phyloP scores from a whole-genome alignment of 2,888 invertebrate species.

The Heliconius ismenius region DNA sequence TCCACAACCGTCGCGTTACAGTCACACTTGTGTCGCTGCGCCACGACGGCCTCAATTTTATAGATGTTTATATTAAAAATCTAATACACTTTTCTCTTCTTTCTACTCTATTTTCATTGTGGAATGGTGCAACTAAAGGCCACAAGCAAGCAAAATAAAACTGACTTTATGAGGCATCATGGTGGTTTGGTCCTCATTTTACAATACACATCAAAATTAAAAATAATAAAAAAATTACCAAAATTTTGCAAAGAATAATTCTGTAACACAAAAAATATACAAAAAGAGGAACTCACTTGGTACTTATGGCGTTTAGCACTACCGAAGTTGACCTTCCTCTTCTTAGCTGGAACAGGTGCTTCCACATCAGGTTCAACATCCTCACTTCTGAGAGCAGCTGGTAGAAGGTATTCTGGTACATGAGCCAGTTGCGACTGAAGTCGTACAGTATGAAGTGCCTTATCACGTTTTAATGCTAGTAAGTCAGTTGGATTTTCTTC shows the following conservation, averaged over 20 bases:
- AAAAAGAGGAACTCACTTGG: conserved; percentile 56
- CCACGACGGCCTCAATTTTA: too few species aligned
- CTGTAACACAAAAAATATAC: not conserved
- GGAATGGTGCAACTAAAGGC: too few species aligned
- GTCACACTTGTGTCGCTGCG: too few species aligned
- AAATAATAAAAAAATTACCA: not conserved
- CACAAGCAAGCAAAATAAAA: too few species aligned
- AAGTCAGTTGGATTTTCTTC: conserved; percentile 95
- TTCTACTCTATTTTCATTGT: too few species aligned
- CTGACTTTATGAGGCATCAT: too few species aligned
- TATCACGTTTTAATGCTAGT: conserved; percentile 91
- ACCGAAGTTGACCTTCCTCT: conserved; percentile 63
- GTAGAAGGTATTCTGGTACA: conserved; percentile 96
- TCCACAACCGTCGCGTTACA: too few species aligned
- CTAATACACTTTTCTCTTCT: too few species aligned
- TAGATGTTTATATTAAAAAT: too few species aligned
- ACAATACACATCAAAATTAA: not conserved
- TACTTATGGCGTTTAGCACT: conserved; percentile 73
- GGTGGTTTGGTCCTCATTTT: too few species aligned
- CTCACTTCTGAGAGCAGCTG: conserved; percentile 87
- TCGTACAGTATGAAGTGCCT: conserved; percentile 91
- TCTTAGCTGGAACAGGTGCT: conserved; percentile 55
- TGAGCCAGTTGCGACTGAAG: conserved; percentile 92
- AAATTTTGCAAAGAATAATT: too few species aligned
- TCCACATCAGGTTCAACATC: conserved; percentile 73